Evolutionary conservation across 2,888 invertebrate genomes (phyloP).

Genomic region (Lasioglossum villosulum): DNA sequence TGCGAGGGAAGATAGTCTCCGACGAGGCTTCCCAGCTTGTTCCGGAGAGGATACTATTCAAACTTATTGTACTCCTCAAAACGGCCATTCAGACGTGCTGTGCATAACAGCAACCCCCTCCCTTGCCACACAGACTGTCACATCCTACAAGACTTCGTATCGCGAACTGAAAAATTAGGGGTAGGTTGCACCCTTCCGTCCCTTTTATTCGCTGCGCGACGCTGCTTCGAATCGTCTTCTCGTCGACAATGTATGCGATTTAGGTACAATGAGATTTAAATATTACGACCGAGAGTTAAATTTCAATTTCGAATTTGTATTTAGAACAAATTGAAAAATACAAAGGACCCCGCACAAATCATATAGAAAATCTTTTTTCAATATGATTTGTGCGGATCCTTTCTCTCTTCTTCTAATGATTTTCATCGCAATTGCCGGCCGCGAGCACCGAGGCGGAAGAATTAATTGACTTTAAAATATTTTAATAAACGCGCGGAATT

Average conservation of each 20-base stretch:
- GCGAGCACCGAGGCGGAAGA: not conserved
- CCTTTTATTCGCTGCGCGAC: not conserved
- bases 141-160: not conserved
- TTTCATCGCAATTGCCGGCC: not conserved
- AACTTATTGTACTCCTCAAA: constrained; percentile 25
- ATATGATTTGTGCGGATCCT: too few species aligned
- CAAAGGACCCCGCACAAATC: too few species aligned
- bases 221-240: not conserved
- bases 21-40: constrained; percentile 18
- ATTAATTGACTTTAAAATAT: not conserved
- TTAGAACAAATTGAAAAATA: too few species aligned
- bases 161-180: not conserved
- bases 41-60: constrained; percentile 27
- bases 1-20: not conserved
- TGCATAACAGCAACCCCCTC: not conserved
- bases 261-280: too few species aligned
- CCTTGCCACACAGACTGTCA: not conserved
- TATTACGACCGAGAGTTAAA: too few species aligned
- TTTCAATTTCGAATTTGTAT: too few species aligned
- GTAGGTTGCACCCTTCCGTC: not conserved
- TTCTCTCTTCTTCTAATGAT: too few species aligned
- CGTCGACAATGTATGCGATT: too few species aligned
- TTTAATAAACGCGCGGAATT: not conserved
- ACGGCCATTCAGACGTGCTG: constrained; percentile 25
- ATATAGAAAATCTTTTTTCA: too few species aligned